phyloP scores from a whole-genome alignment of 2,113 vertebrate genomes.

The Festucalex cinctus region DNA sequence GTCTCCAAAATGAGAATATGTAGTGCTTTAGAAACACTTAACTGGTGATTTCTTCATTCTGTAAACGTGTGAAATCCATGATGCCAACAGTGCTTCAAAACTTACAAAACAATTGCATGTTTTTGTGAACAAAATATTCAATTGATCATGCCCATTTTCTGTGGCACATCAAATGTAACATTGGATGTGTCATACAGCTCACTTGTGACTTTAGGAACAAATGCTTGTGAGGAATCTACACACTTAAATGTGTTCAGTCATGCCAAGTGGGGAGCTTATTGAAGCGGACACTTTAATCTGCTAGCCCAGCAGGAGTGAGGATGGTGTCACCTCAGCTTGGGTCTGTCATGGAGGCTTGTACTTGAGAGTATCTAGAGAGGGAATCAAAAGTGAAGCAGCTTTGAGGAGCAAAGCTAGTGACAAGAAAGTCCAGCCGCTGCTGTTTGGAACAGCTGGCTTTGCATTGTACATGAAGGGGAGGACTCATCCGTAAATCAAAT shows the following conservation, averaged over 20 bases:
- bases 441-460: constrained; percentile 48
- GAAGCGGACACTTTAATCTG: constrained; percentile 63
- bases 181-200: constrained; percentile 14
- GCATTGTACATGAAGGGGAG: constrained; percentile 47
- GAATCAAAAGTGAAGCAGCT: constrained; percentile 28
- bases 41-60: no score
- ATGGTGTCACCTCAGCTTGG: constrained; percentile 43
- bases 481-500: constrained; percentile 33
- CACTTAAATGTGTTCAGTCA: constrained; percentile 51
- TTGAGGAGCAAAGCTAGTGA: constrained; percentile 34
- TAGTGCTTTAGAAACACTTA: no score
- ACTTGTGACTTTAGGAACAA: constrained; percentile 44
- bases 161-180: background rate
- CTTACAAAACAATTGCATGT: no score
- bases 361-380: constrained; percentile 25
- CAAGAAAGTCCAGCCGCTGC: constrained; percentile 22
- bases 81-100: no score
- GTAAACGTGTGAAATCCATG: no score
- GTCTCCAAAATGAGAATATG: no score
- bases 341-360: constrained; percentile 36
- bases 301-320: constrained; percentile 51
- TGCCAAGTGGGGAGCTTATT: constrained; percentile 47
- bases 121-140: background rate
- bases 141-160: background rate
- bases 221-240: constrained; percentile 28